A percentile compares a stretch with the other conserved stretches of the same genome.
phyloP scores from a whole-genome alignment of 2,113 vertebrate species.

The Arothron firmamentum region DNA sequence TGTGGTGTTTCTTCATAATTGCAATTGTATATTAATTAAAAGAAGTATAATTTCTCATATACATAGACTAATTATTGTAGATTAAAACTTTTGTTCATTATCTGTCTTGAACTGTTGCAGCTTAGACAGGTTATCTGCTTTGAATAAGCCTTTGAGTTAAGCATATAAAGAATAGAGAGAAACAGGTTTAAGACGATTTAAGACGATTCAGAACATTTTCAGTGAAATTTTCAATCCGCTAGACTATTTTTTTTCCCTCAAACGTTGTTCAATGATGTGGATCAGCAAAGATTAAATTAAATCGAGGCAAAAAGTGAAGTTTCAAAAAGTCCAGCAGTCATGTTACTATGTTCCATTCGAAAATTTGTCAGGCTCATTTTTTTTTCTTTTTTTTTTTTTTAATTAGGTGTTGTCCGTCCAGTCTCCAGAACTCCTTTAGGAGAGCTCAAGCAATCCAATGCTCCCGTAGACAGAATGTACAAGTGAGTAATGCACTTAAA shows the following conservation, averaged over 20 bases:
- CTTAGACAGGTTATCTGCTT: conserved; percentile 22
- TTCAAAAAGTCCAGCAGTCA: conserved; percentile 8
- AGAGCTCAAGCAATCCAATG: conserved; percentile 82
- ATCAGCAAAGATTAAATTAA: conserved; percentile 32
- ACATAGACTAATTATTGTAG: no score
- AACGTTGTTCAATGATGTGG: conserved; percentile 20
- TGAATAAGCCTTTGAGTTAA: conserved; percentile 23
- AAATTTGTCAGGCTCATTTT: background rate
- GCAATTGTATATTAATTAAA: no score
- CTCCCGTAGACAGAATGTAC: conserved; percentile 84
- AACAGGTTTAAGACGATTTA: conserved; percentile 32
- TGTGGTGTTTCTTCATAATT: no score
- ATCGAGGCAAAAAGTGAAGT: conserved; percentile 9
- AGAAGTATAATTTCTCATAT: no score
- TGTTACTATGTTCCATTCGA: background rate
- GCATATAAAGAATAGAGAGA: conserved; percentile 12
- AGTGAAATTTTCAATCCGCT: conserved; percentile 24
- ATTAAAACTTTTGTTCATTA: background rate
- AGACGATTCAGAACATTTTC: conserved; percentile 11
- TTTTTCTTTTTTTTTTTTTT: conserved; percentile 8
- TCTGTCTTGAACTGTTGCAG: background rate
- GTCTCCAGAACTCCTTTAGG: conserved; percentile 77
- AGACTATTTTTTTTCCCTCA: conserved; percentile 28
- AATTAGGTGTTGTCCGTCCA: conserved; percentile 79
- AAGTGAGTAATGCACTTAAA: conserved; percentile 78